Evolutionary conservation across 2,113 vertebrate species (phyloP).

Genomic region (Pterocles burchelli): DNA sequence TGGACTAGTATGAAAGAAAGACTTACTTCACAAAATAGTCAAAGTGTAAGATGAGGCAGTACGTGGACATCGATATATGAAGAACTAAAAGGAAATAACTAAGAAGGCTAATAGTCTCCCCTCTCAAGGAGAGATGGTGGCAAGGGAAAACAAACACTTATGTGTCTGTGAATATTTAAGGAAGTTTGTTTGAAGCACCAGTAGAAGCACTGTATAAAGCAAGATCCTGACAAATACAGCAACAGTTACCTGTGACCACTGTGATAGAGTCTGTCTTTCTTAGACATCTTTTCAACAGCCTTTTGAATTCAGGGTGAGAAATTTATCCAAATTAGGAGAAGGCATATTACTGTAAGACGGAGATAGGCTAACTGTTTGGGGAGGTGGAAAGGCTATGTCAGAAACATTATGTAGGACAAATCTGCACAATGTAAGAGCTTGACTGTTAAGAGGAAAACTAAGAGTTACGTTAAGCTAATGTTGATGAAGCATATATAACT

Average conservation of each 20-base stretch:
- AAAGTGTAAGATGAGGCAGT: neutral
- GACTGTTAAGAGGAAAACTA: neutral
- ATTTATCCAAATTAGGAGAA: neutral
- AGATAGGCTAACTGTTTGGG: neutral
- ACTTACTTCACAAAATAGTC: neutral
- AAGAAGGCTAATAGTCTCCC: neutral
- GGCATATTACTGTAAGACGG: neutral
- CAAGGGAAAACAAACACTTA: neutral
- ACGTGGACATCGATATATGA: rapidly evolving
- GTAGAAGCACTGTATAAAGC: neutral
- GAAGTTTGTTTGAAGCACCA: neutral
- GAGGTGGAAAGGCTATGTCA: neutral
- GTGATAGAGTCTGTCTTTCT: neutral
- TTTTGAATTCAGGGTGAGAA: neutral
- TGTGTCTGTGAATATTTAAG: neutral
- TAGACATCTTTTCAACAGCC: neutral
- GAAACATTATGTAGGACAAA: neutral
- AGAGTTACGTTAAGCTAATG: rapidly evolving
- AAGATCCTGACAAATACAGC: neutral
- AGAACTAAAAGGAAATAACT: neutral
- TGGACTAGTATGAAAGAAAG: neutral
- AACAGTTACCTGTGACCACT: neutral
- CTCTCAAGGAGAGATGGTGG: neutral
- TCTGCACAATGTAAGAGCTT: neutral
- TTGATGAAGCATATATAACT: neutral